Conservation (phyloP, 2,888 invertebrate genomes). For the Epinotia ramella region DNA sequence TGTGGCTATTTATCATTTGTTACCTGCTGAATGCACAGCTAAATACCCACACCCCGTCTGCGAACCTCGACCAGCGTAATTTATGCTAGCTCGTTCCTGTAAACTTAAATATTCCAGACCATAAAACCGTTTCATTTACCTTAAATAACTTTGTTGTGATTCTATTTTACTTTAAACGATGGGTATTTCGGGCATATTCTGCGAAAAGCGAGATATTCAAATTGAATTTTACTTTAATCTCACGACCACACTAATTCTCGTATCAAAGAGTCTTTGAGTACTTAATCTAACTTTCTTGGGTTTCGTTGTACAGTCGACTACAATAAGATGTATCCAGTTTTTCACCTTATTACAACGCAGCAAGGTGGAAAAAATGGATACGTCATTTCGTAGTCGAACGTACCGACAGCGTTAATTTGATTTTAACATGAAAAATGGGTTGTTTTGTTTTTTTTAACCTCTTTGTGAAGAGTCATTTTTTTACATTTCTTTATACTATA, state of each 20-base stretch:
- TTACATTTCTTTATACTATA: too few species aligned
- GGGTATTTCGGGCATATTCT: conserved; percentile 7
- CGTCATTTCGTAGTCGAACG: too few species aligned
- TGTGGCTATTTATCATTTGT: conserved; percentile 17
- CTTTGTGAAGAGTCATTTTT: too few species aligned
- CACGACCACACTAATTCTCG: conserved; percentile 34
- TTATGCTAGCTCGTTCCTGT: conserved; percentile 23
- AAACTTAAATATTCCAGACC: conserved; percentile 22
- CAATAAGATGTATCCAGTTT: too few species aligned
- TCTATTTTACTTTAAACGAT: conserved; percentile 18
- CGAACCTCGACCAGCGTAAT: conserved; percentile 13
- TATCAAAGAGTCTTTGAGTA: conserved; percentile 34
- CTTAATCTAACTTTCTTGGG: conserved; percentile 30
- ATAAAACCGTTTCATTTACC: conserved; percentile 8
- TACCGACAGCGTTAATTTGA: conserved; percentile 12
- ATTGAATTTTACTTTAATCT: conserved; percentile 38
- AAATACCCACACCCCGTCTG: background rate
- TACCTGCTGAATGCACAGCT: background rate
- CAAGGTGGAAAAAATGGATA: too few species aligned
- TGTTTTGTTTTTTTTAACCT: background rate
- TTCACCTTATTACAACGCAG: too few species aligned
- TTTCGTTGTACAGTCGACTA: background rate
- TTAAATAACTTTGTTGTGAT: conserved; percentile 25
- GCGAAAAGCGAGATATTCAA: conserved; percentile 21
- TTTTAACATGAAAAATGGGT: conserved; percentile 23